phyloP scores from a whole-genome alignment of 2,888 invertebrate species.

The Melieria omissa region DNA sequence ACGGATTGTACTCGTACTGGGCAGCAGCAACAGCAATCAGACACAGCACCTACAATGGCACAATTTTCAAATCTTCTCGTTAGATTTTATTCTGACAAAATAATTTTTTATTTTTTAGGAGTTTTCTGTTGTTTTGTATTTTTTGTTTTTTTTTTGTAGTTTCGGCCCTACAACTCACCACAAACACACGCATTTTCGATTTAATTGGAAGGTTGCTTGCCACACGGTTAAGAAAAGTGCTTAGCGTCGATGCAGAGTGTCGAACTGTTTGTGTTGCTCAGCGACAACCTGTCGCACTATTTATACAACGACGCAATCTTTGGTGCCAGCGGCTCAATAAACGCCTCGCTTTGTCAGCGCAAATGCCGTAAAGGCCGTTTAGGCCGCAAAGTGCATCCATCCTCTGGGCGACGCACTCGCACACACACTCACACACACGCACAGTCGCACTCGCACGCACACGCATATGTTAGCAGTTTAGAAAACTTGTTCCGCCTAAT shows the following conservation, averaged over 20 bases:
- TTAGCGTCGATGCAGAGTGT: conserved; percentile 27
- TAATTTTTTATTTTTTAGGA: not conserved
- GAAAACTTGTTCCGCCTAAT: conserved; percentile 31
- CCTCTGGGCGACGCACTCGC: not conserved
- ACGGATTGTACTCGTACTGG: conserved; percentile 41
- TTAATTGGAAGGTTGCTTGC: conserved; percentile 1
- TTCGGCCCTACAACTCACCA: conserved; percentile 48
- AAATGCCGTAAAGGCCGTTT: not conserved
- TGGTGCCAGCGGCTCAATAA: no score
- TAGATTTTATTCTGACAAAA: no score
- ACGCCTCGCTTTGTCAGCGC: no score
- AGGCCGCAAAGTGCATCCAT: not conserved
- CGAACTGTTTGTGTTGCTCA: conserved; percentile 36
- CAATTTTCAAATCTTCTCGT: not conserved
- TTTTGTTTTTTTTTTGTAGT: no score
- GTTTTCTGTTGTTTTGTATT: not conserved
- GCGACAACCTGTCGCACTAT: conserved; percentile 30
- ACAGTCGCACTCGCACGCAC: not conserved
- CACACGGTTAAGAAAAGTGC: not conserved
- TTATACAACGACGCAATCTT: conserved; percentile 38
- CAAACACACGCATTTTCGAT: conserved; percentile 53
- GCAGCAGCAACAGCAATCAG: conserved; percentile 44
- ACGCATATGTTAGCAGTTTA: not conserved
- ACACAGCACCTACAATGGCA: conserved; percentile 51
- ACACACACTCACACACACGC: not conserved